phyloP scores from a whole-genome alignment of 2,797 vertebrate genomes.

The Remorina albescens region DNA sequence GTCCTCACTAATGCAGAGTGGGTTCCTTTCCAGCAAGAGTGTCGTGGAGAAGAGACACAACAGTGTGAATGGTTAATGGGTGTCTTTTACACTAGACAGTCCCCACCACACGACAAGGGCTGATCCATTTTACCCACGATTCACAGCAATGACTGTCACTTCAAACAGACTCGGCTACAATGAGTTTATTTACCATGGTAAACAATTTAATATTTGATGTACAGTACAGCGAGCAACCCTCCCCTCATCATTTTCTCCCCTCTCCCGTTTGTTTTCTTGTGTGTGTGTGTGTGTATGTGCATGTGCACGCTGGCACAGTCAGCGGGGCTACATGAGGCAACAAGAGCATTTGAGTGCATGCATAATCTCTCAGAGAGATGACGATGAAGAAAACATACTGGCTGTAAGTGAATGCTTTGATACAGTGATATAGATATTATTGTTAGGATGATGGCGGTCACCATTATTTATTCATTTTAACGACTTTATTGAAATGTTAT shows the following conservation, averaged over 20 bases:
- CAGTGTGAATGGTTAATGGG: slow-evolving; percentile 72
- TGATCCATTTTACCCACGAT: slow-evolving; percentile 49
- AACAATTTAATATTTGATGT: slow-evolving; percentile 85
- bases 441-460: not conserved
- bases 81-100: slow-evolving; percentile 63
- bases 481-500: not conserved
- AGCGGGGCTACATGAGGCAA: slow-evolving; percentile 64
- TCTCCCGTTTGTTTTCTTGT: slow-evolving; percentile 48
- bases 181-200: slow-evolving; percentile 70
- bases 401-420: slow-evolving; percentile 33
- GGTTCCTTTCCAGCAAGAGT: slow-evolving; percentile 48
- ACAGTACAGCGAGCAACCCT: slow-evolving; percentile 66
- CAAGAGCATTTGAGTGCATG: slow-evolving; percentile 64
- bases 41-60: slow-evolving; percentile 54
- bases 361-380: slow-evolving; percentile 62
- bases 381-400: slow-evolving; percentile 55
- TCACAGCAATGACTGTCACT: slow-evolving; percentile 71
- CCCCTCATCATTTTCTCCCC: slow-evolving; percentile 38
- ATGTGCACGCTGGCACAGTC: slow-evolving; percentile 35
- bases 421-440: slow-evolving; percentile 1
- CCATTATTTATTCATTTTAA: too few relatives aligned
- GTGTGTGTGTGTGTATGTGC: slow-evolving; percentile 30
- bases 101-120: slow-evolving; percentile 40
- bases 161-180: slow-evolving; percentile 75
- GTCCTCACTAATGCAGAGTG: slow-evolving; percentile 63